Conservation (phyloP, 2,888 invertebrate species). For the Eristalis pertinax region DNA sequence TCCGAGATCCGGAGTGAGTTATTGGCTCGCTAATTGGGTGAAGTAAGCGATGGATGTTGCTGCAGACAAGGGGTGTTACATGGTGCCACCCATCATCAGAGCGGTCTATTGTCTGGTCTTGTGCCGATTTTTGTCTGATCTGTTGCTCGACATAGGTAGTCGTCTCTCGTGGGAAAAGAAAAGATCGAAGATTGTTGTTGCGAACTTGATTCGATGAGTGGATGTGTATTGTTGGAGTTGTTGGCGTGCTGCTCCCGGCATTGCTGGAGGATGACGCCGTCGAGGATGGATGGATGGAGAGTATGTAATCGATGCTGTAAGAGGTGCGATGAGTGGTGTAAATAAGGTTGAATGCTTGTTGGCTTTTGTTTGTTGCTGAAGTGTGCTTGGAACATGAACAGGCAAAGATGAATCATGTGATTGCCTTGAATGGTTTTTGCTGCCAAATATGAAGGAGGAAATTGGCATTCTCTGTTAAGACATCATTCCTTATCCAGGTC, state of each 20-base stretch:
- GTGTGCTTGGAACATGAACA: not conserved
- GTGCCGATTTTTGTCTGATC: slow-evolving; percentile 4
- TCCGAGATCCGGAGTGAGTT: slow-evolving; percentile 36
- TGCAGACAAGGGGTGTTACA: slow-evolving; percentile 33
- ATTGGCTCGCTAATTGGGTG: slow-evolving; percentile 57
- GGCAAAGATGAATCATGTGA: not conserved
- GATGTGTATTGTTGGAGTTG: slow-evolving; percentile 20
- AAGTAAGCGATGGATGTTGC: slow-evolving; percentile 35
- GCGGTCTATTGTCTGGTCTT: slow-evolving; percentile 47
- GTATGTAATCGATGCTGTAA: slow-evolving; percentile 61
- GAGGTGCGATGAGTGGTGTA: slow-evolving; percentile 57
- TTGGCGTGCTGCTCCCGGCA: not conserved
- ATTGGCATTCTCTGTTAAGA: not conserved
- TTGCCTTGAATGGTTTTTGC: not conserved
- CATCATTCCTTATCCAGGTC: no score
- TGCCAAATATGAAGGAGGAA: no score
- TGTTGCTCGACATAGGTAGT: not conserved
- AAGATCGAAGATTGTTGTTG: slow-evolving; percentile 24
- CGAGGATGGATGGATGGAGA: not conserved
- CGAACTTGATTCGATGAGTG: slow-evolving; percentile 44
- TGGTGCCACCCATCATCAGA: slow-evolving; percentile 34
- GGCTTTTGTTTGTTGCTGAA: not conserved
- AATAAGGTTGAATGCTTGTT: slow-evolving; percentile 46
- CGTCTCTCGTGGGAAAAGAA: slow-evolving; percentile 52
- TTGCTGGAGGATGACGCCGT: not conserved